phyloP scores from a whole-genome alignment of 37 sponge, comb jelly and placozoan species.

The Chondrilla cf. caribensis region DNA sequence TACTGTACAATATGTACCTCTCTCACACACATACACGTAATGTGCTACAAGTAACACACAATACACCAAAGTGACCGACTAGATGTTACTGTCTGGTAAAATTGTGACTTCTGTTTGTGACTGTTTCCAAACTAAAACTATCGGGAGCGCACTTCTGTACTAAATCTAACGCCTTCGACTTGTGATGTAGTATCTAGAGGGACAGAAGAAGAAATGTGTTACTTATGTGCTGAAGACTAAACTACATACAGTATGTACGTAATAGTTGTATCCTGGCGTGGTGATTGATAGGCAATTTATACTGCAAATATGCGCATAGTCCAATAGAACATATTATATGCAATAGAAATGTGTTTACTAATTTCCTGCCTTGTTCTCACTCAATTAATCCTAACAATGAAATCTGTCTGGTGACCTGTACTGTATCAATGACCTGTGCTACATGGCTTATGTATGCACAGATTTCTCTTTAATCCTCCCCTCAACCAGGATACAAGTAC shows the following conservation, averaged over 20 bases:
- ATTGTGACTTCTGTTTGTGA: not conserved
- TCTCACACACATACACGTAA: not conserved
- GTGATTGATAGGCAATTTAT: not conserved
- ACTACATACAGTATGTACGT: not conserved
- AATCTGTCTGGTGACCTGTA: too few relatives aligned
- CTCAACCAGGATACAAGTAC: too few relatives aligned
- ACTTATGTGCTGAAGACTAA: not conserved
- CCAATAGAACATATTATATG: too few relatives aligned
- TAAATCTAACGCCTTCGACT: slow-evolving; percentile 4
- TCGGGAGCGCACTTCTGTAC: slow-evolving; percentile 22
- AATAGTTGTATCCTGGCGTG: too few relatives aligned
- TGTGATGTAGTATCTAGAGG: not conserved
- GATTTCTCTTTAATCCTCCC: too few relatives aligned
- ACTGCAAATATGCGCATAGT: not conserved
- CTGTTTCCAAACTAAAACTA: not conserved
- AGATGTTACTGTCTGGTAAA: not conserved
- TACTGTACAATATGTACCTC: not conserved
- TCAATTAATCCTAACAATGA: too few relatives aligned
- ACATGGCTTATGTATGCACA: too few relatives aligned
- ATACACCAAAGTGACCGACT: not conserved
- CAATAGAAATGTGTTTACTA: too few relatives aligned
- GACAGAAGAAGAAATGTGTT: not conserved
- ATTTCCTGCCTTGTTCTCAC: too few relatives aligned
- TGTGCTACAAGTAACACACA: not conserved
- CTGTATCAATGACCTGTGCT: too few relatives aligned